These are phyloP conservation scores for Agrypnia vestita DNA, from an alignment of 1,140 invertebrate genomes.

Conservation along the genomic window DNA sequence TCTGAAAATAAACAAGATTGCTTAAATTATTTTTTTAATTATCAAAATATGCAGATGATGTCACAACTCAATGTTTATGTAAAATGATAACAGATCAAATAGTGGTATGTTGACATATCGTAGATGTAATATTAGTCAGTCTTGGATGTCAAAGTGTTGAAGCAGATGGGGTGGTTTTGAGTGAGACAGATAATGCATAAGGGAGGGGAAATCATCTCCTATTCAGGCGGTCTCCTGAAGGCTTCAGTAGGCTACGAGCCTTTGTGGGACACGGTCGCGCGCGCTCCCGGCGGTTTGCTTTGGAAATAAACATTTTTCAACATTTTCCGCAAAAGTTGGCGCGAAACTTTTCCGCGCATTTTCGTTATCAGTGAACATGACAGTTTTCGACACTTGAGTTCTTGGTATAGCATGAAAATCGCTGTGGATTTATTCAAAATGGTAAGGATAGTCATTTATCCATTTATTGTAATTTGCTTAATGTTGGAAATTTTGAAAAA, in stretches of 20 bases:
- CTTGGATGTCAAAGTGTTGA: constrained; percentile 4
- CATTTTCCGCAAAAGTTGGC: constrained; percentile 14
- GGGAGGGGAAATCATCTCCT: constrained; percentile 37
- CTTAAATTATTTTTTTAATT: too few species aligned
- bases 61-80: too few species aligned
- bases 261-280: constrained; percentile 5
- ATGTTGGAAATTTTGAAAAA: too few species aligned
- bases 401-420: neutral
- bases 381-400: neutral
- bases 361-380: constrained; percentile 23
- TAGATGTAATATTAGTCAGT: neutral
- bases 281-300: neutral
- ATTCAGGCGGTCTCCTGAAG: neutral
- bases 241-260: constrained; percentile 14
- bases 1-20: too few species aligned
- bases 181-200: constrained; percentile 43
- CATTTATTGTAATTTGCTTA: too few species aligned
- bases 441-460: neutral
- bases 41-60: too few species aligned
- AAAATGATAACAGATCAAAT: too few species aligned
- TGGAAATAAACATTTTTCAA: constrained; percentile 1
- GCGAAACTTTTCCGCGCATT: constrained; percentile 11
- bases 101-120: neutral
- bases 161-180: constrained; percentile 39
- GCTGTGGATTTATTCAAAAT: constrained; percentile 26